phyloP scores from a whole-genome alignment of 2,797 vertebrate species.

The Clangula hyemalis region DNA sequence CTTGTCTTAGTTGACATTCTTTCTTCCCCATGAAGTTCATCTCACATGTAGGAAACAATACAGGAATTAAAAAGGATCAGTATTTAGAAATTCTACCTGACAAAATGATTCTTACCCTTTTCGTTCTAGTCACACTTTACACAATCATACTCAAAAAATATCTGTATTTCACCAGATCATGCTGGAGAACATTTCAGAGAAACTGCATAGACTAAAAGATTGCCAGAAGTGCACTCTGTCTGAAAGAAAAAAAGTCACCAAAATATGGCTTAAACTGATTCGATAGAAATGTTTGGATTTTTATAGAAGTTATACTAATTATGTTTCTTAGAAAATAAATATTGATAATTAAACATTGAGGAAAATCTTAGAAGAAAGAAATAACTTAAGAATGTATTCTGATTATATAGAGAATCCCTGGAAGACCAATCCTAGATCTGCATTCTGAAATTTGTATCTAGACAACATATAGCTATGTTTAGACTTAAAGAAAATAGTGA shows the following conservation, averaged over 20 bases:
- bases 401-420: neutral
- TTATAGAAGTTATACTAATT: neutral
- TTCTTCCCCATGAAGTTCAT: neutral
- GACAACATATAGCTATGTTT: neutral
- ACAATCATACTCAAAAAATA: neutral
- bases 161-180: neutral
- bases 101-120: neutral
- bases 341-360: neutral
- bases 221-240: neutral
- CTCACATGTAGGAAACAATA: neutral
- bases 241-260: neutral
- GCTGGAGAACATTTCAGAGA: neutral
- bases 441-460: neutral
- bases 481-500: neutral
- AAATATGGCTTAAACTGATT: neutral
- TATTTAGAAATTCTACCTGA: neutral
- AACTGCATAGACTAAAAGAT: neutral
- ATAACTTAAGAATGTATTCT: neutral
- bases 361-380: neutral
- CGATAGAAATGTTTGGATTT: neutral
- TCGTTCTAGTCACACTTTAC: neutral
- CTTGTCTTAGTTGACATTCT: neutral
- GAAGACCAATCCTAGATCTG: neutral
- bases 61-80: neutral
- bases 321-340: fast-evolving